A percentile compares a stretch with the other conserved stretches of the same genome.
Evolutionary conservation across 1,140 invertebrate genomes (phyloP).

Genomic region (Bactericera cockerelli): DNA sequence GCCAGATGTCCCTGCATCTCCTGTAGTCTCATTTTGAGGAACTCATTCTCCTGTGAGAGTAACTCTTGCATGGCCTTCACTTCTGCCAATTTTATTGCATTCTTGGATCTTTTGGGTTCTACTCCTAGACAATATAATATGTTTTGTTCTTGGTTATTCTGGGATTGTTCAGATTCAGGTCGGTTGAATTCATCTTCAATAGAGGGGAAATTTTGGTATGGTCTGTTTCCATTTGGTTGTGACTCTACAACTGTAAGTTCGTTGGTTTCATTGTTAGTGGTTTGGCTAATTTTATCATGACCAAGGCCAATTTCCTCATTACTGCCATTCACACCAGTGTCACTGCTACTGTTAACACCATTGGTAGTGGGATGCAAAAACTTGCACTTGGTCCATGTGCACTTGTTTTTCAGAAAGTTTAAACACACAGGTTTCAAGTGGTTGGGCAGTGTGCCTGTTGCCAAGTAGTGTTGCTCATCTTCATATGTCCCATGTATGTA

Average conservation of each 20-base stretch:
- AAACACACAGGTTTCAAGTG: conserved; percentile 52
- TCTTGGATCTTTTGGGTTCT: background rate
- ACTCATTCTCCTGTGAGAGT: conserved; percentile 56
- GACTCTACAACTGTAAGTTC: too few species aligned
- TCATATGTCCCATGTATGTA: conserved; percentile 63
- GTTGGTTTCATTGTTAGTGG: too few species aligned
- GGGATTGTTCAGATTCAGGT: too few species aligned
- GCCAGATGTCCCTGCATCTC: conserved; percentile 51
- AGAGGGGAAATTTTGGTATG: too few species aligned
- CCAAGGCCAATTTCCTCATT: too few species aligned
- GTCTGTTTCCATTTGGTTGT: too few species aligned
- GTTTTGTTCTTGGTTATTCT: too few species aligned
- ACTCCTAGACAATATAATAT: too few species aligned
- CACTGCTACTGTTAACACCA: too few species aligned
- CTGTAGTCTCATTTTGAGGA: conserved; percentile 52
- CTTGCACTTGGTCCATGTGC: conserved; percentile 40
- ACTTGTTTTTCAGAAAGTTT: conserved; percentile 58
- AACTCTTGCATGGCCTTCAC: conserved; percentile 21
- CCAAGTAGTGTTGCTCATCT: conserved; percentile 58
- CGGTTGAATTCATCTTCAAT: too few species aligned
- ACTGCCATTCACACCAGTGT: too few species aligned
- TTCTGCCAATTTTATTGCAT: conserved; percentile 5
- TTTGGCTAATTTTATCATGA: too few species aligned
- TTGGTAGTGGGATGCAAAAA: conserved; percentile 24
- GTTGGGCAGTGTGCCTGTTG: conserved; percentile 46